phyloP scores from a whole-genome alignment of 2,797 vertebrate species.

The Oceanodroma leucorhoa region DNA sequence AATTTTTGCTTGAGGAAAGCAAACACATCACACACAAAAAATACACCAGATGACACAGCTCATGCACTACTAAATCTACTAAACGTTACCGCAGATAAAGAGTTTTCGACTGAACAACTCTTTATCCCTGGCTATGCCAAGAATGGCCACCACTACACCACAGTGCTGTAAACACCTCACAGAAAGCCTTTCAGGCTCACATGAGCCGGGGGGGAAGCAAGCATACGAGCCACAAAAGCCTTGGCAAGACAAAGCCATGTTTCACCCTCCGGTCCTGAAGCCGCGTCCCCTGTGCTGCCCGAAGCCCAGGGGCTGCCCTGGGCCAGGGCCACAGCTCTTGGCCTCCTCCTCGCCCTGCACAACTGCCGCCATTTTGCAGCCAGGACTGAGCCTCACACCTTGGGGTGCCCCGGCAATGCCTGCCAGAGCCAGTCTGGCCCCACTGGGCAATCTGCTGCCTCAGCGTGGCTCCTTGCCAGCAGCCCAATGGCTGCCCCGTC shows the following conservation, averaged over 20 bases:
- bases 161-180: background rate
- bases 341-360: background rate
- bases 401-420: accelerated
- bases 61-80: background rate
- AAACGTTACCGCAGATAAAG: accelerated
- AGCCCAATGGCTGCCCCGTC: background rate
- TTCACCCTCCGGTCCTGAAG: accelerated
- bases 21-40: background rate
- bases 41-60: background rate
- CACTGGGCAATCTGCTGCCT: background rate
- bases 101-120: background rate
- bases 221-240: accelerated
- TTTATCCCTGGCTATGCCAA: background rate
- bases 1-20: background rate
- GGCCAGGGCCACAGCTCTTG: background rate
- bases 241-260: background rate
- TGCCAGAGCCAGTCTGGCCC: background rate
- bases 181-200: accelerated
- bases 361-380: background rate
- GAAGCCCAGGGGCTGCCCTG: background rate
- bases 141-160: background rate
- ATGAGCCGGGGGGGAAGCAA: too few species aligned
- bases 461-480: background rate
- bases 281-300: accelerated
- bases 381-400: background rate